Evolutionary conservation across 2,888 invertebrate genomes (phyloP), one percentile per base, ranked within the genome.

Genomic region (Ptilodon capucinus): DNA sequence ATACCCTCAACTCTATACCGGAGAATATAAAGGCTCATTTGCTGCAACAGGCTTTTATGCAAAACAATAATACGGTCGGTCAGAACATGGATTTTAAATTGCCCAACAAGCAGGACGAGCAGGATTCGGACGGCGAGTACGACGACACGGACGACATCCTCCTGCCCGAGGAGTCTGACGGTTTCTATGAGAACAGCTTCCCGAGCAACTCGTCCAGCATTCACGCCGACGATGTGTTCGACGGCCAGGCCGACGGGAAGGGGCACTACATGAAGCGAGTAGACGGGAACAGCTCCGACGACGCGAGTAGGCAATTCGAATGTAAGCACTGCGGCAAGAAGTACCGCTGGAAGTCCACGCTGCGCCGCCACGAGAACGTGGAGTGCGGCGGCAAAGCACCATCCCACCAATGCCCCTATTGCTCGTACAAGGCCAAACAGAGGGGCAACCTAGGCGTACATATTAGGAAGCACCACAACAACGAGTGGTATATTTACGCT

Each of bases 361-460:
- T 96, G 91, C 92, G 95, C 9, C 93, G 95, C 4, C 96, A 96
- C 86, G 96, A 95, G 84, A 95, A 94, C 89, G 95, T 96, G 54
- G 96, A 96, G 84, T 96, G 96, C 84, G 95, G 96, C 38, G 96
- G 95, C 57, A 96, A 96, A 79, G 94, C 95, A 57, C 96, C 96
- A 0, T 93, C 95, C 55, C 96, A 96, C 85, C 95, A 95, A 57
- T 96, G 96, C 71, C 95, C 95, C 9, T 93, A 95, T 77, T 96
- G 96, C 85, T 92, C 94, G 17, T 95, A 95, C 88, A 92, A 93
- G 70, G 96, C 96, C 54, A 95, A 96, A 74, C 96, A 96, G 79
- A 92, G 96, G 44, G 96, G 96, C 64, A 96, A 96, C 86, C 91
- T 96, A 19, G 95, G 95, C 64, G 96, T 96, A 16, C 96, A 96